Conservation (phyloP, 2,888 invertebrate species). For the Zhengitettix transpicula region DNA sequence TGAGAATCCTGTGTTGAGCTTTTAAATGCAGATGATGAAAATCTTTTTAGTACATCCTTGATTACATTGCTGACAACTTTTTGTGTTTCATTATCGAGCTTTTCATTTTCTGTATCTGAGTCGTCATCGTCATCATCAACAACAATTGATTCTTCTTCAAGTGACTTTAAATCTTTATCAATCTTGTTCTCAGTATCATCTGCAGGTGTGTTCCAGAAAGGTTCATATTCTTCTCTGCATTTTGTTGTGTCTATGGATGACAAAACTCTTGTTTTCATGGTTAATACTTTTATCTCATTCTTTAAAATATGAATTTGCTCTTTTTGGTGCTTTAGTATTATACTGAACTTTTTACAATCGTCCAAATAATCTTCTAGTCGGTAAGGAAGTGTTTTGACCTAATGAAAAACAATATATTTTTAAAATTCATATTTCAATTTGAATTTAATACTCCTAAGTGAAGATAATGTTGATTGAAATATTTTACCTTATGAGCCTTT, state of each 20-base stretch:
- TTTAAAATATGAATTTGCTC: not conserved
- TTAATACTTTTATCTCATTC: not conserved
- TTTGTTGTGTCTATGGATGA: not conserved
- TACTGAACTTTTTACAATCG: not conserved
- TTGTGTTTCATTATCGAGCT: not conserved
- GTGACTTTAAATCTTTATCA: not conserved
- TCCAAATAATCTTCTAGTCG: slow-evolving; percentile 9
- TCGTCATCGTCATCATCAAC: not conserved
- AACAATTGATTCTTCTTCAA: not conserved
- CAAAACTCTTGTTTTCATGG: not conserved
- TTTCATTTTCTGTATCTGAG: not conserved
- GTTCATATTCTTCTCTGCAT: not conserved
- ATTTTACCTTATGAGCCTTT: too few species aligned
- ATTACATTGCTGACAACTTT: not conserved
- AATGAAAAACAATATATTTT: not conserved
- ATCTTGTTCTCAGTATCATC: not conserved
- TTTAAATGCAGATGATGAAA: not conserved
- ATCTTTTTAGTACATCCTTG: not conserved
- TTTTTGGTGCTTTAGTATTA: not conserved
- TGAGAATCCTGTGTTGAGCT: not conserved
- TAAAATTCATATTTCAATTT: not conserved
- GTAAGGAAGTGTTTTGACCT: not conserved
- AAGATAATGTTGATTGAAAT: not conserved
- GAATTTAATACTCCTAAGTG: not conserved
- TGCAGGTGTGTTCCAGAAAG: not conserved